Conservation (phyloP, 2,888 invertebrate genomes). For the Limnephilus marmoratus region DNA sequence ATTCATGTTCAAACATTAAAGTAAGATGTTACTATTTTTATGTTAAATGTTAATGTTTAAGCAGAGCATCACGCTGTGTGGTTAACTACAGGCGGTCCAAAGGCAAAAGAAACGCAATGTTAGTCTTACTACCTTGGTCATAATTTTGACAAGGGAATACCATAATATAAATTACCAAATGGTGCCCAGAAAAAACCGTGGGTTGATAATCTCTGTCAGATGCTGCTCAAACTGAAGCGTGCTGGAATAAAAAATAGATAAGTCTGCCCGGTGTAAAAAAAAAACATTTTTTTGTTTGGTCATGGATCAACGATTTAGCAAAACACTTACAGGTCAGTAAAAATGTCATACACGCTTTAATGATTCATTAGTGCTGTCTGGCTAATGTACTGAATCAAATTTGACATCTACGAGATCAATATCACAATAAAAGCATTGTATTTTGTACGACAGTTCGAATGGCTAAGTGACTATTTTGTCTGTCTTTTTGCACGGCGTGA, state of each 20-base stretch:
- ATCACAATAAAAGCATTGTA: background rate
- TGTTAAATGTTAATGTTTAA: background rate
- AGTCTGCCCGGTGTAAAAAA: too few relatives aligned
- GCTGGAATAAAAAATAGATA: background rate
- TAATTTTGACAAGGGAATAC: background rate
- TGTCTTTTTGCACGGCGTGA: background rate
- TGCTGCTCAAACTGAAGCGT: background rate
- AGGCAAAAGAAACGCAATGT: background rate
- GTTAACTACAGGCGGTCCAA: background rate
- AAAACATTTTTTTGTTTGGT: background rate
- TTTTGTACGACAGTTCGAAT: background rate
- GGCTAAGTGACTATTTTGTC: too few relatives aligned
- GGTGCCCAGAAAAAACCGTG: background rate
- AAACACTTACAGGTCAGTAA: background rate
- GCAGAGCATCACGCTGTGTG: background rate
- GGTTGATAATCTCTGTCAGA: background rate
- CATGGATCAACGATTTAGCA: background rate
- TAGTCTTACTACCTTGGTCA: background rate
- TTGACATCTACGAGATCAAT: background rate
- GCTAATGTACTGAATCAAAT: background rate
- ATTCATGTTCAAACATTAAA: background rate
- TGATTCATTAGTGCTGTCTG: background rate
- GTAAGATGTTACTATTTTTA: background rate
- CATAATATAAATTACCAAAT: background rate
- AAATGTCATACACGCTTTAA: background rate